A percentile compares a stretch with the other conserved stretches of the same genome.
These are phyloP conservation scores for Argyrosomus japonicus DNA, from an alignment of 2,113 vertebrate species.

Conservation along the genomic window DNA sequence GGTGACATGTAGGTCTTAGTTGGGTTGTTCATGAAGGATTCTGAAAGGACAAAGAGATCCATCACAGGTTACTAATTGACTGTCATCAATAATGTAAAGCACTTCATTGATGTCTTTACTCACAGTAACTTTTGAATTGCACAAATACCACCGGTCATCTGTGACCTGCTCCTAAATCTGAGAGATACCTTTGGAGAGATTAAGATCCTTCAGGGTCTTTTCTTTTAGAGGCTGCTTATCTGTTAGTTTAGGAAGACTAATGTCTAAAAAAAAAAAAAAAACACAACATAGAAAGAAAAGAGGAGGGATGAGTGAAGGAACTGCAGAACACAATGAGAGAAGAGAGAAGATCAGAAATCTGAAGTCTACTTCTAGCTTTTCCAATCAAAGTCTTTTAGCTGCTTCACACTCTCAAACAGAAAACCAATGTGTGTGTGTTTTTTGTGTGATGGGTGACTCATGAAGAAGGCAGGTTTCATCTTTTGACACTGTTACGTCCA, in stretches of 20 bases:
- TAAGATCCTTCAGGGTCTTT: constrained; percentile 81
- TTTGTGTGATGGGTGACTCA: neutral
- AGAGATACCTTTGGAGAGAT: constrained; percentile 83
- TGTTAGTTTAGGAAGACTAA: constrained; percentile 84
- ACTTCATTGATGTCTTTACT: neutral
- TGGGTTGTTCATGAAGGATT: constrained; percentile 77
- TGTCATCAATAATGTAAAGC: neutral
- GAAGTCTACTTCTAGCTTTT: neutral
- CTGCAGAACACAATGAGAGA: neutral
- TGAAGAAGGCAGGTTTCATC: too few species aligned
- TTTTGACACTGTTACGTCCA: too few species aligned
- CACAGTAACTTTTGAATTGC: too few species aligned
- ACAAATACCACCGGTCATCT: neutral
- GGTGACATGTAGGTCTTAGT: constrained; percentile 79
- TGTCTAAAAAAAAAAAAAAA: constrained; percentile 75
- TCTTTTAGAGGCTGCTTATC: constrained; percentile 86
- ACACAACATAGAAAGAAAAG: constrained; percentile 53
- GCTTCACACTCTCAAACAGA: neutral
- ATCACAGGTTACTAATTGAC: neutral
- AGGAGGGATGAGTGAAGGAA: neutral
- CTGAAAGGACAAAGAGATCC: constrained; percentile 66
- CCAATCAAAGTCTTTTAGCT: neutral
- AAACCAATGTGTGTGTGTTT: too few species aligned
- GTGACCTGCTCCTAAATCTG: neutral
- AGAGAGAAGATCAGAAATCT: neutral